A percentile compares a stretch with the other conserved stretches of the same genome.
Evolutionary conservation across 2,888 invertebrate species (phyloP).

Genomic region (Drosophila meridionalis): DNA sequence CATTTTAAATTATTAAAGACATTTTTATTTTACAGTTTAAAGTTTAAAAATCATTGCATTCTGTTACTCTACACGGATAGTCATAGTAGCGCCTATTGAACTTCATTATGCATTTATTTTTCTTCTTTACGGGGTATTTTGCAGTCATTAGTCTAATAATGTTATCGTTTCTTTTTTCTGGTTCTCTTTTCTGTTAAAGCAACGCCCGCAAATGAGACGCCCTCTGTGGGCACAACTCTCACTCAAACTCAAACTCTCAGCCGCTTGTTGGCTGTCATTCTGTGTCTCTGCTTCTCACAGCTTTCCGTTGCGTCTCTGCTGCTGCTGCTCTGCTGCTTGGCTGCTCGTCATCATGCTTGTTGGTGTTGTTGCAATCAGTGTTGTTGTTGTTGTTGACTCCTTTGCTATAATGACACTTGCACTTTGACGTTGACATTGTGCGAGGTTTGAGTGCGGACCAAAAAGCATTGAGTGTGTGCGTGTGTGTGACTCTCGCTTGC

Average conservation of each 20-base stretch:
- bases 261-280: slow-evolving; percentile 45
- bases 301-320: slow-evolving; percentile 5
- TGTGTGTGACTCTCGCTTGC: slow-evolving; percentile 9
- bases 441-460: slow-evolving; percentile 23
- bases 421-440: slow-evolving; percentile 78
- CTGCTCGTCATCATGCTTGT: slow-evolving; percentile 35
- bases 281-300: slow-evolving; percentile 26
- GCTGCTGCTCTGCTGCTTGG: slow-evolving; percentile 18
- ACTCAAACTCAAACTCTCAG: slow-evolving; percentile 33
- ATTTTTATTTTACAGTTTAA: background rate
- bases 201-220: slow-evolving; percentile 27
- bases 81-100: too few relatives aligned
- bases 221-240: slow-evolving; percentile 38
- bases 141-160: background rate
- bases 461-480: slow-evolving; percentile 16
- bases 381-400: slow-evolving; percentile 48
- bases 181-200: slow-evolving; percentile 8
- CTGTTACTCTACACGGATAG: background rate
- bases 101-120: background rate
- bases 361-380: slow-evolving; percentile 22
- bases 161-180: slow-evolving; percentile 1
- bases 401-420: slow-evolving; percentile 78
- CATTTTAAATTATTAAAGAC: background rate
- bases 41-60: background rate
- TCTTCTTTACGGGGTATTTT: background rate